A percentile compares a stretch with the other conserved stretches of the same genome.
Conservation (phyloP, 2,797 vertebrate species). For the Knipowitschia caucasica region DNA sequence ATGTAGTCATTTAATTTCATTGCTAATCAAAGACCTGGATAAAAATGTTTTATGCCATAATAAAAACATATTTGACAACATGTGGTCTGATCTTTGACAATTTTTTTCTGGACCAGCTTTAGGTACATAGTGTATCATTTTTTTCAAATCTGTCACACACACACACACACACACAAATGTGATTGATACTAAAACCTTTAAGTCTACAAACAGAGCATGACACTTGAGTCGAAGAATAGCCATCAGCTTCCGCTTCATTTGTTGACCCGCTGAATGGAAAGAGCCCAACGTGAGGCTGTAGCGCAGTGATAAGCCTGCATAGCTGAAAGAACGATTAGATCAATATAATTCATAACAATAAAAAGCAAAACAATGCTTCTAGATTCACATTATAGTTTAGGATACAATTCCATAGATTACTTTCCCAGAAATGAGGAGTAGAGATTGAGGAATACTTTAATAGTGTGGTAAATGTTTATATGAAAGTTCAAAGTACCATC, state of each 20-base stretch:
- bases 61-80: no score
- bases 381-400: background rate
- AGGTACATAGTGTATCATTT: background rate
- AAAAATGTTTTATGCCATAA: no score
- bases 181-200: constrained; percentile 58
- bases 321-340: constrained; percentile 66
- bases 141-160: background rate
- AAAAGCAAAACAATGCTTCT: background rate
- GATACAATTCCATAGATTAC: background rate
- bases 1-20: no score
- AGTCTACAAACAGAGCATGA: constrained; percentile 83
- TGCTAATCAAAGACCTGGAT: no score
- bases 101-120: background rate
- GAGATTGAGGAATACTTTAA: background rate
- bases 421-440: background rate
- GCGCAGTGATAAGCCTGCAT: constrained; percentile 81
- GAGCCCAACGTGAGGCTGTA: constrained; percentile 83
- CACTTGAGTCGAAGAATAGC: constrained; percentile 83
- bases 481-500: constrained; percentile 32
- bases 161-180: background rate
- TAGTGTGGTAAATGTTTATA: constrained; percentile 15
- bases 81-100: no score
- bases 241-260: constrained; percentile 84
- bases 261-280: constrained; percentile 70
- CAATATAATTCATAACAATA: background rate